phyloP scores from a whole-genome alignment of 2,797 vertebrate species.

The Remorina albescens region DNA sequence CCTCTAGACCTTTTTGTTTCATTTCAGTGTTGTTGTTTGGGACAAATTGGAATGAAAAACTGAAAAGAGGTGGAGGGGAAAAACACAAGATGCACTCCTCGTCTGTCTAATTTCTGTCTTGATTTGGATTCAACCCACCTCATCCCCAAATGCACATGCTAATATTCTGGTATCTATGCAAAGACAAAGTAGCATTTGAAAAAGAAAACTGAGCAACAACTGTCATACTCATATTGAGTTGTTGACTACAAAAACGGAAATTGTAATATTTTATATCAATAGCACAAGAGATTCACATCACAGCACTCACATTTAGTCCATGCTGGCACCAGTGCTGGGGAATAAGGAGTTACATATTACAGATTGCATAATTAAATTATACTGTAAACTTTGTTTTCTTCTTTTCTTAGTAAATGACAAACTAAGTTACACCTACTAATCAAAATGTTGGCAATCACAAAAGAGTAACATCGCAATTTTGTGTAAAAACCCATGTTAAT shows the following conservation, averaged over 20 bases:
- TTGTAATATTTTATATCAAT: no score
- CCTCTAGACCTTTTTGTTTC: neutral
- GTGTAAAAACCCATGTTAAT: no score
- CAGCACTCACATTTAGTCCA: neutral
- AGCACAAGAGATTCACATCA: neutral
- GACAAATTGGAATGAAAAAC: neutral
- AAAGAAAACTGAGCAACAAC: neutral
- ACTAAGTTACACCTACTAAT: no score
- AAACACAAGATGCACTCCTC: neutral
- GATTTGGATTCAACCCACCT: neutral
- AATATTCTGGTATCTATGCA: slow-evolving; percentile 4
- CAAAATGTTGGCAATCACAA: no score
- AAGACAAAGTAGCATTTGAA: slow-evolving; percentile 9
- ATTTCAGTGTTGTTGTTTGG: slow-evolving; percentile 4
- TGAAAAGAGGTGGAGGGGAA: neutral
- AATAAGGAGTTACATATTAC: neutral
- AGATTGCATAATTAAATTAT: no score
- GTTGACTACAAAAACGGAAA: neutral
- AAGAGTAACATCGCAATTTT: no score
- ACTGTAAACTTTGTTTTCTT: no score
- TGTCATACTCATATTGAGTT: slow-evolving; percentile 40
- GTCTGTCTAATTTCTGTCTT: neutral
- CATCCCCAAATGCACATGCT: neutral
- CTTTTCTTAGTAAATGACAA: no score
- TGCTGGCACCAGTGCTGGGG: neutral